Evolutionary conservation across 2,888 invertebrate genomes (phyloP).

Genomic region (Chouioia cunea): DNA sequence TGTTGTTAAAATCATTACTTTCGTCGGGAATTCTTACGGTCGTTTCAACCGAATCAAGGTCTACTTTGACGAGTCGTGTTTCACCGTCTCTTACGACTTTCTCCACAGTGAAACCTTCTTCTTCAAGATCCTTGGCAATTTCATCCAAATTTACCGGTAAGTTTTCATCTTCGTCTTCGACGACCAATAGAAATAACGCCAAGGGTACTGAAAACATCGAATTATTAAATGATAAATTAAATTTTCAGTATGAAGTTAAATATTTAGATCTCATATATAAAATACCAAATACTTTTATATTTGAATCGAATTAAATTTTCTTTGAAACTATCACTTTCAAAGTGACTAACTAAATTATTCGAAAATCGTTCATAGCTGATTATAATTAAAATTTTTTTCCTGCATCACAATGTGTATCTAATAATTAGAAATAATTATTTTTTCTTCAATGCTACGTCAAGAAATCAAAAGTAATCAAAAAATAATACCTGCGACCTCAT

Average conservation of each 20-base stretch:
- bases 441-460: background rate
- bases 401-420: too few relatives aligned
- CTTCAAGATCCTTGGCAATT: conserved; percentile 59
- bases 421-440: background rate
- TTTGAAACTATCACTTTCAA: too few relatives aligned
- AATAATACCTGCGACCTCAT: conserved; percentile 53
- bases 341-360: too few relatives aligned
- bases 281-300: too few relatives aligned
- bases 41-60: conserved; percentile 50
- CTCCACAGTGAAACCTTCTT: conserved; percentile 60
- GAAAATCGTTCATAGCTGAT: too few relatives aligned
- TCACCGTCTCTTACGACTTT: conserved; percentile 56
- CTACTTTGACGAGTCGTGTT: conserved; percentile 56
- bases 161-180: conserved; percentile 59
- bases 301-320: too few relatives aligned
- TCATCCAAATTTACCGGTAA: conserved; percentile 58
- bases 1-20: conserved; percentile 12
- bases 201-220: conserved; percentile 55
- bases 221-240: too few relatives aligned
- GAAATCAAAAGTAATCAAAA: background rate
- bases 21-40: background rate
- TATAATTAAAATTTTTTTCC: too few relatives aligned
- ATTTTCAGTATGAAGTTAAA: too few relatives aligned
- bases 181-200: conserved; percentile 58
- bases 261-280: too few relatives aligned